A percentile compares a stretch with the other conserved stretches of the same genome.
These are phyloP conservation scores for Epinotia bilunana DNA, from an alignment of 2,888 invertebrate species.

Conservation along the genomic window DNA sequence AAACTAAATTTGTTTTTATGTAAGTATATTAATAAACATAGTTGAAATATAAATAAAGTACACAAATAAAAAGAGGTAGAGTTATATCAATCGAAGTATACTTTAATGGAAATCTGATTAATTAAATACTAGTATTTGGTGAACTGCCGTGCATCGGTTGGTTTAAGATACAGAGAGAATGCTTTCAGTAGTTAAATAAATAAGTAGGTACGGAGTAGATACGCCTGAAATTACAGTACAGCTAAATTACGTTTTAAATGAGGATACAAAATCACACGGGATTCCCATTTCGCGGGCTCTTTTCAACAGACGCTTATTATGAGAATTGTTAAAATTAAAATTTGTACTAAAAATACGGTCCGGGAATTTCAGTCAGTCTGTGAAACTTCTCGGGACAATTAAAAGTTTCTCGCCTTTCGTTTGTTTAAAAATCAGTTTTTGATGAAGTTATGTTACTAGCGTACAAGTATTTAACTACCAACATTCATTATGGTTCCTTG, in stretches of 20 bases:
- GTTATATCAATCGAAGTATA: too few relatives aligned
- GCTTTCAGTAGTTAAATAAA: not conserved
- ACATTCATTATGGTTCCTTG: too few relatives aligned
- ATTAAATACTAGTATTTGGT: too few relatives aligned
- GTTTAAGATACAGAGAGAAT: not conserved
- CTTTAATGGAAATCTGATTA: too few relatives aligned
- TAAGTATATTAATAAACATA: too few relatives aligned
- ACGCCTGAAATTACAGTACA: constrained; percentile 33
- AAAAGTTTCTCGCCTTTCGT: too few relatives aligned
- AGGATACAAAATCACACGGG: constrained; percentile 41
- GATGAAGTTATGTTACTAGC: too few relatives aligned
- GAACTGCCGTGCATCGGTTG: not conserved
- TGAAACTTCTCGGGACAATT: not conserved
- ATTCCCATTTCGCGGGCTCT: constrained; percentile 35
- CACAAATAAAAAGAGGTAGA: too few relatives aligned
- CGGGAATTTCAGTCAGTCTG: not conserved
- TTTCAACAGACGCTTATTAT: constrained; percentile 29
- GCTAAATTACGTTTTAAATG: constrained; percentile 40
- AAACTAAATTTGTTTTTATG: too few relatives aligned
- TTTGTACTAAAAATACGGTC: constrained; percentile 9
- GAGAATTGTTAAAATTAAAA: constrained; percentile 21
- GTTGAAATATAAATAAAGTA: too few relatives aligned
- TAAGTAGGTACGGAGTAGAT: not conserved
- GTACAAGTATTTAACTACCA: too few relatives aligned
- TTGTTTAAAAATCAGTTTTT: too few relatives aligned